These are phyloP conservation scores for Micrastur ruficollis DNA, from an alignment of 2,797 vertebrate species.

Conservation along the genomic window DNA sequence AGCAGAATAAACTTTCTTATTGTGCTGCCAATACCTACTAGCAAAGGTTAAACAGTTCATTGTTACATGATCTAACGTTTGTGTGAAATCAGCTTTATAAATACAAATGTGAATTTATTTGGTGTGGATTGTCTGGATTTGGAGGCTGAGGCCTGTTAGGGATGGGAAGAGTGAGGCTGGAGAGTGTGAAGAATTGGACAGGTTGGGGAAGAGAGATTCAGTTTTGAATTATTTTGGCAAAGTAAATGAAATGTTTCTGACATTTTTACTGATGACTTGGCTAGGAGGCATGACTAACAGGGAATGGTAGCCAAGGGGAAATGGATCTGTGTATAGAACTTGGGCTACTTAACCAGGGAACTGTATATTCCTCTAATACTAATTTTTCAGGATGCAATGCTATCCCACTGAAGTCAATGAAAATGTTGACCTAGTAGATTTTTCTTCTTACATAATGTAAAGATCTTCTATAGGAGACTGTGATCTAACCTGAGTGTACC, in stretches of 20 bases:
- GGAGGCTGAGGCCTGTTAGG: neutral
- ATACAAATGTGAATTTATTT: neutral
- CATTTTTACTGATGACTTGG: neutral
- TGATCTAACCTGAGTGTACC: neutral
- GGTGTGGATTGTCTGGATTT: neutral
- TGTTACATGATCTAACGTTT: neutral
- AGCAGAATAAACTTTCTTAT: neutral
- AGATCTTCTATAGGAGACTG: neutral
- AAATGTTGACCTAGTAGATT: neutral
- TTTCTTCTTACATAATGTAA: neutral
- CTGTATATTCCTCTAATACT: neutral
- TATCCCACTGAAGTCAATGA: neutral
- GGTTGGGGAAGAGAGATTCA: neutral
- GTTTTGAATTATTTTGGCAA: neutral
- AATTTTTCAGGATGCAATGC: neutral
- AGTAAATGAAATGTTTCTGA: neutral
- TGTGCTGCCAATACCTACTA: neutral
- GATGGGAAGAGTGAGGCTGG: neutral
- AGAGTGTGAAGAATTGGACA: neutral
- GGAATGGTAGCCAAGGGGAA: neutral
- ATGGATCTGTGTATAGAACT: neutral
- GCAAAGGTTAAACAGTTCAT: neutral
- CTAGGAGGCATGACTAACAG: neutral
- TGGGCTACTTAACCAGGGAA: neutral
- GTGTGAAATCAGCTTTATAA: neutral